phyloP scores from a whole-genome alignment of 2,888 invertebrate genomes.

The Dryobota labecula region DNA sequence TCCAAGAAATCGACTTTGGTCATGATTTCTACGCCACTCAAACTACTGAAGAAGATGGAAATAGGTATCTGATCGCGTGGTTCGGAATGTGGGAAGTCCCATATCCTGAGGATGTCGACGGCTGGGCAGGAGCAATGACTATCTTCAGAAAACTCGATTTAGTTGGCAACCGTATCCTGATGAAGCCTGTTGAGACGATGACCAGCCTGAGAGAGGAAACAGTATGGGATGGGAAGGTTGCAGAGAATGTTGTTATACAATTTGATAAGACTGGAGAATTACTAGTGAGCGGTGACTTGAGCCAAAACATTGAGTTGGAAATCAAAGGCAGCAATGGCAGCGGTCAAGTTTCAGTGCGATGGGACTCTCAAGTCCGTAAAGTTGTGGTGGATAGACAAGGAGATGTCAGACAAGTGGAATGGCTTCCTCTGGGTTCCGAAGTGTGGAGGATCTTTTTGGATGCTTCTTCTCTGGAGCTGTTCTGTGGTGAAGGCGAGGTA shows the following conservation, averaged over 20 bases:
- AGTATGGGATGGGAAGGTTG: conserved; percentile 69
- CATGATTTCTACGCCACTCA: conserved; percentile 88
- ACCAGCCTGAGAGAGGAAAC: conserved; percentile 72
- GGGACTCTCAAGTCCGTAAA: conserved; percentile 77
- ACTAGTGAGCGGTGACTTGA: conserved; percentile 74
- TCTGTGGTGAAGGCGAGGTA: conserved; percentile 87
- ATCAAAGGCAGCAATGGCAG: conserved; percentile 80
- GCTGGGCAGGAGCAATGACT: conserved; percentile 87
- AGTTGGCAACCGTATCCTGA: conserved; percentile 75
- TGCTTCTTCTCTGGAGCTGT: conserved; percentile 84
- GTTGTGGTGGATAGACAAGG: conserved; percentile 80
- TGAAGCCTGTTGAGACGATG: conserved; percentile 81
- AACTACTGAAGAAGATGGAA: conserved; percentile 80
- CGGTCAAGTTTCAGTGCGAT: conserved; percentile 72
- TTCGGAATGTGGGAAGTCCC: conserved; percentile 86
- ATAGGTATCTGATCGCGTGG: conserved; percentile 83
- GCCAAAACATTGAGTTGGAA: conserved; percentile 73
- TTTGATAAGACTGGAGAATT: conserved; percentile 82
- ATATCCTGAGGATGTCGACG: conserved; percentile 81
- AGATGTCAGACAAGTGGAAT: conserved; percentile 83
- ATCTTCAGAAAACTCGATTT: conserved; percentile 81
- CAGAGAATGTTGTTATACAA: conserved; percentile 63
- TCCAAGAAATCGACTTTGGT: conserved; percentile 86
- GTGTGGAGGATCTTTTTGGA: conserved; percentile 84
- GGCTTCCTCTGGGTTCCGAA: conserved; percentile 75